Percentiles rank a stretch among this genome's conserved stretches.
Conservation (phyloP, 1,140 invertebrate genomes). For the Geopemphigus sp. region DNA sequence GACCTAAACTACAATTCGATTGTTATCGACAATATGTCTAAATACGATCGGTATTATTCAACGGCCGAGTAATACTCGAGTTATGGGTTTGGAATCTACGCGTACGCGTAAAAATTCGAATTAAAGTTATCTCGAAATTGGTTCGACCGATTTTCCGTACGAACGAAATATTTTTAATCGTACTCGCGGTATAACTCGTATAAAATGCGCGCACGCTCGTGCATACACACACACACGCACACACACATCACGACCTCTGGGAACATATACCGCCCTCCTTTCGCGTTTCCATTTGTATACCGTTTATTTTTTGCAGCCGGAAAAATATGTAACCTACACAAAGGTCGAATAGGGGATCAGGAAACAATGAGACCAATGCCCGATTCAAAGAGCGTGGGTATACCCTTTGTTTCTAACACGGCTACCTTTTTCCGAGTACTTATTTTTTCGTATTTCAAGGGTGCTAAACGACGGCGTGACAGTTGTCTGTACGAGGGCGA, state of each 20-base stretch:
- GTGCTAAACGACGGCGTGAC: constrained; percentile 11
- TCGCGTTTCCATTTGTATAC: constrained; percentile 40
- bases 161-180: neutral
- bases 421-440: constrained; percentile 42
- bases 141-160: no score
- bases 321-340: constrained; percentile 46
- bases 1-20: no score
- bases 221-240: neutral
- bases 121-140: no score
- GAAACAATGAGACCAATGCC: constrained; percentile 38
- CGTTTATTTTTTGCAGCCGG: constrained; percentile 33
- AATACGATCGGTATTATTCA: neutral
- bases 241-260: constrained; percentile 28
- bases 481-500: constrained; percentile 19
- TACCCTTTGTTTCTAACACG: constrained; percentile 37
- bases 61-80: no score
- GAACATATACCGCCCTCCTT: constrained; percentile 24
- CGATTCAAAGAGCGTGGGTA: constrained; percentile 15
- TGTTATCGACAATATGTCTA: no score
- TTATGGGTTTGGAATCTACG: no score
- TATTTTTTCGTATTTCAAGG: constrained; percentile 28
- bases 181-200: neutral
- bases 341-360: constrained; percentile 35
- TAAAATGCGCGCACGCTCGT: no score
- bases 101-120: no score